Base-by-base conservation (phyloP, 2,797 vertebrate species). In the Poecilia wingei region DNA sequence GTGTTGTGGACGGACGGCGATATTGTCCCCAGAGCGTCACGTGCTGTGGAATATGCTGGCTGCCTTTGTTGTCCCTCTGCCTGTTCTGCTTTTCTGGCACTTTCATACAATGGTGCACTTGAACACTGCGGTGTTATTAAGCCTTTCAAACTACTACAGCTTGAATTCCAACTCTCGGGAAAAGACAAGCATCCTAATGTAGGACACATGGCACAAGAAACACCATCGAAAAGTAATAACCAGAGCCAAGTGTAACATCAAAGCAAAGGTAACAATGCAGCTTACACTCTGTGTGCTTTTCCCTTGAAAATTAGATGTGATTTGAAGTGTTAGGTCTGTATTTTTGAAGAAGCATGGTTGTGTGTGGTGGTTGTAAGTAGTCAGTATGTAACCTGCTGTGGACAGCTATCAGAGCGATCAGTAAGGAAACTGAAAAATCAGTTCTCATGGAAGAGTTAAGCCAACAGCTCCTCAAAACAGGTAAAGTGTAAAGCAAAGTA, bases 1-100 rank as follows among this genome's bases (percentile, higher is more conserved):
- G 91, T 92, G 84, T 87, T 84, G 92, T 86, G 93, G 88, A 84
- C 88, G 90, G 89, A 91, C 86, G 64, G 85, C 89, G 94, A 96
- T 94, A 96, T 96, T 96, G 95, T 96, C 90, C 88, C 76, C 88
- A 81, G 57, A 46, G 79, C 74, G 92, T 95, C 96, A 96, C 94
- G 87, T 96, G 95, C 94, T 93, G 82, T 96, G 94, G 96, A 96
- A 96, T 93, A 95, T 96, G 94, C 95, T 96, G 94, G 95, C 92
- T 93, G 93, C 94, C 88, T 96, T 96, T 96, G 96, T 96, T 93
- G 91, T 82, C 90, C 77, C 91, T 72, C 90, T 88, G 90, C 91
- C 92, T 82, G 93, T 96, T 96, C 94, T 96, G 95, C 96, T 94
- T 95, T 95, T 96, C 96, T 96, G 95, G 95, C 95, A 95, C 93